Conservation (phyloP, 2,797 vertebrate species). For the Megalops cyprinoides region DNA sequence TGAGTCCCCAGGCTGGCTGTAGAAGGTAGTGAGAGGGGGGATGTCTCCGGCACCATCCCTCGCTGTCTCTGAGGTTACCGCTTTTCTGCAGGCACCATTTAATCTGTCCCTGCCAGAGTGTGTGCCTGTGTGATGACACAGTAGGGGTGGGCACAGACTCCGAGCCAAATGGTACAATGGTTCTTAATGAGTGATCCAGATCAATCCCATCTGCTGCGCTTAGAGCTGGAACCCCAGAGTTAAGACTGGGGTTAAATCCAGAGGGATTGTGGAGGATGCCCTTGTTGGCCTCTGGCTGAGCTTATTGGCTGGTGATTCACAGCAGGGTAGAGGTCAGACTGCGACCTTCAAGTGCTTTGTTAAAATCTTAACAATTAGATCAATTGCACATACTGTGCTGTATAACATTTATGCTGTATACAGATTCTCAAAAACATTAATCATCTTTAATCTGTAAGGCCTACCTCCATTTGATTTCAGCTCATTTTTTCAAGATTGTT, state of each 20-base stretch:
- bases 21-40: not conserved
- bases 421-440: not conserved
- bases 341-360: not conserved
- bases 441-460: not conserved
- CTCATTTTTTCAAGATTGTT: not conserved
- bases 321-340: not conserved
- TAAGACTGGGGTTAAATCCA: constrained; percentile 2
- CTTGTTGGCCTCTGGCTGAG: not conserved
- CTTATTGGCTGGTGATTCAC: not conserved
- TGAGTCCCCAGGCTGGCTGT: not conserved
- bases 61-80: not conserved
- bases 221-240: not conserved
- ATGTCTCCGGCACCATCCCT: not conserved
- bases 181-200: constrained; percentile 2
- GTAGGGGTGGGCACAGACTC: not conserved
- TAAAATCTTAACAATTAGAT: not conserved
- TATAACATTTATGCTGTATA: no score
- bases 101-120: no score
- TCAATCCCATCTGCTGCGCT: not conserved
- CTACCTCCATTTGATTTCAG: not conserved
- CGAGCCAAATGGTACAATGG: not conserved
- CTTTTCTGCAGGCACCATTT: not conserved
- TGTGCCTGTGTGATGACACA: not conserved
- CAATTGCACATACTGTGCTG: not conserved
- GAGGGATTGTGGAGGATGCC: not conserved